These are phyloP conservation scores for Chorisops tibialis DNA, from an alignment of 2,888 invertebrate genomes.

Conservation along the genomic window DNA sequence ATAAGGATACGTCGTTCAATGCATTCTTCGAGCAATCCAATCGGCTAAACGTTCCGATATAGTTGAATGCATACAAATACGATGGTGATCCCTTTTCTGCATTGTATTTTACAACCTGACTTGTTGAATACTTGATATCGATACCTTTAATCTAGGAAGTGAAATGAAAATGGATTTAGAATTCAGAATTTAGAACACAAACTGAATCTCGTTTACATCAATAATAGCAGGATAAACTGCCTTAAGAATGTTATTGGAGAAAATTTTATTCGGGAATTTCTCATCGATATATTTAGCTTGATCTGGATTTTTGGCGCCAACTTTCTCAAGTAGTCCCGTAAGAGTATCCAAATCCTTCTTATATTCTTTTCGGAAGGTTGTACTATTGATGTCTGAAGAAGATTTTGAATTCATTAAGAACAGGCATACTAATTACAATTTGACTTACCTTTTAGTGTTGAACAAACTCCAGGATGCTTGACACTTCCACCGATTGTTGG, in stretches of 20 bases:
- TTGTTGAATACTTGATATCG: conserved; percentile 24
- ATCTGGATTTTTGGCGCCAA: conserved; percentile 11
- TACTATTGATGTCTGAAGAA: conserved; percentile 2
- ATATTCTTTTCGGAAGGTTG: not conserved
- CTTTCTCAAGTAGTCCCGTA: not conserved
- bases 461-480: not conserved
- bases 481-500: conserved; percentile 17
- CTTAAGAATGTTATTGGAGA: conserved; percentile 21
- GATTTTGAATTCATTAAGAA: not conserved
- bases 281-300: conserved; percentile 23
- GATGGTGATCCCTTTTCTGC: conserved; percentile 31
- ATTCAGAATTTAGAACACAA: no score
- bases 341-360: not conserved
- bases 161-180: not conserved
- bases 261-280: conserved; percentile 22
- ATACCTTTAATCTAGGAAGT: conserved; percentile 14
- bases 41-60: conserved; percentile 30
- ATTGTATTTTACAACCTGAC: conserved; percentile 23
- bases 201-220: conserved; percentile 15
- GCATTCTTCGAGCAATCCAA: conserved; percentile 43
- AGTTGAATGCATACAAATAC: conserved; percentile 50
- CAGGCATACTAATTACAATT: no score
- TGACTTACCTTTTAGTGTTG: not conserved
- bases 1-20: conserved; percentile 51
- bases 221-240: conserved; percentile 21